Evolutionary conservation across 2,113 vertebrate species (phyloP), one percentile per base, ranked within the genome.

Genomic region (Leptobrachium ailaonicum): DNA sequence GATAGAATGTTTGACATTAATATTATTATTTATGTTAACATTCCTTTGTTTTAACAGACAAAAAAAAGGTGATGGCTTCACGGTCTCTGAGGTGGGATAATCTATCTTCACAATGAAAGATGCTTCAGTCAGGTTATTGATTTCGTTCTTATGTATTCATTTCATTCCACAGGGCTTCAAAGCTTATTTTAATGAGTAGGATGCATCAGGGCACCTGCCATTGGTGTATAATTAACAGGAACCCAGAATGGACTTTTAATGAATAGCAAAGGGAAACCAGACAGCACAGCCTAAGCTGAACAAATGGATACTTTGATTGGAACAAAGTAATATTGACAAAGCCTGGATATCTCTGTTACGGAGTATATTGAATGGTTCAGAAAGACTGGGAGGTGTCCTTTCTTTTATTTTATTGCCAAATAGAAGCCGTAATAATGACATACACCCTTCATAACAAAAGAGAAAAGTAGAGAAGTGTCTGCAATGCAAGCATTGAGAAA

Each of bases 51-150:
- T 60, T 11, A 12, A 75, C 69, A 80, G 12, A 14, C 79, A 85
- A 72, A 63, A 83, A 78, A 44, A 0, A 78, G 78, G 60, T 71
- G 85, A 82, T 84, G 3, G 63, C 71, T 80, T 5, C 82, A 77
- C 77, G 76, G 80, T 72, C 78, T 75, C 40, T 76, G 66, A 54
- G 84, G 82, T 82, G 79, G 2, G 82, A 85, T 82, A 85, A 90
- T 87, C 86, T 71, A 84, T 87, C 88, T 86, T 87, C 85, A 80
- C 83, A 82, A 63, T 84, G 85, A 87, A 80, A 76, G 82, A 83
- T 83, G 84, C 75, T 73, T 75, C 66, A 84, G 86, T 88, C 86
- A 80, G 87, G 88, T 53, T 76, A 88, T 90, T 42, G 89, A 91
- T 89, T 87, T 43, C 84, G 2, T 1, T 76, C 83, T 80, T 47